Percentiles rank a stretch among this genome's conserved stretches.
phyloP scores from a whole-genome alignment of 2,888 invertebrate species.

The Platerodrilus igneus region DNA sequence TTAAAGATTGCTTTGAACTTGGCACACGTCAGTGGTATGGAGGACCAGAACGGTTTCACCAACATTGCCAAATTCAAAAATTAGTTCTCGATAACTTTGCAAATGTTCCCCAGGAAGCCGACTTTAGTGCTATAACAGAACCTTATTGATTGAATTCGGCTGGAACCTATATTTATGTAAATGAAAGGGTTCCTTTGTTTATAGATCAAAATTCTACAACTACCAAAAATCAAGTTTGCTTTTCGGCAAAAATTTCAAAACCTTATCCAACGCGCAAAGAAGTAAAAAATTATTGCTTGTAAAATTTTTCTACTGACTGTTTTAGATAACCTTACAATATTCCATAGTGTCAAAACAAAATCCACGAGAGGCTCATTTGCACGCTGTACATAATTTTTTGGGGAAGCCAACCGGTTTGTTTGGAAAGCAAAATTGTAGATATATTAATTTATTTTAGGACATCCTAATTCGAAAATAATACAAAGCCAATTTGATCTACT shows the following conservation, averaged over 20 bases:
- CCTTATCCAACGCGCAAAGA: conserved; percentile 50
- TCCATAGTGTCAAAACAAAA: conserved; percentile 58
- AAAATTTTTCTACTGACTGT: conserved; percentile 4
- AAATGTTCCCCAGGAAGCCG: conserved; percentile 55
- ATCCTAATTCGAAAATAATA: conserved; percentile 68
- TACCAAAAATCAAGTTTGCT: conserved; percentile 53
- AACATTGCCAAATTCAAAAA: conserved; percentile 63
- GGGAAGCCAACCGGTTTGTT: conserved; percentile 54
- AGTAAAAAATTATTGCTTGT: too few relatives aligned
- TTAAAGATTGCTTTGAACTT: conserved; percentile 51
- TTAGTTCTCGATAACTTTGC: conserved; percentile 53
- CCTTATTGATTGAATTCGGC: conserved; percentile 69
- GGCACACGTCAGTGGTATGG: conserved; percentile 60
- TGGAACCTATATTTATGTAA: conserved; percentile 63
- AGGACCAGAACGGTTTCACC: conserved; percentile 58
- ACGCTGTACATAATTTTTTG: conserved; percentile 58
- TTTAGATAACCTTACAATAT: conserved; percentile 50
- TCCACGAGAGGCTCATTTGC: conserved; percentile 60
- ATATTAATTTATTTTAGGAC: conserved; percentile 24
- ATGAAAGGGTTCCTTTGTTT: conserved; percentile 63
- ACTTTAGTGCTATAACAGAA: conserved; percentile 57
- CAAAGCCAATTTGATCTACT: conserved; percentile 81
- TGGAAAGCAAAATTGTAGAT: not conserved
- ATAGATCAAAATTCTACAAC: conserved; percentile 60
- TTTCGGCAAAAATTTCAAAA: conserved; percentile 53